phyloP scores from a whole-genome alignment of 2,113 vertebrate species.

The Dolichallabes microphthalmus region DNA sequence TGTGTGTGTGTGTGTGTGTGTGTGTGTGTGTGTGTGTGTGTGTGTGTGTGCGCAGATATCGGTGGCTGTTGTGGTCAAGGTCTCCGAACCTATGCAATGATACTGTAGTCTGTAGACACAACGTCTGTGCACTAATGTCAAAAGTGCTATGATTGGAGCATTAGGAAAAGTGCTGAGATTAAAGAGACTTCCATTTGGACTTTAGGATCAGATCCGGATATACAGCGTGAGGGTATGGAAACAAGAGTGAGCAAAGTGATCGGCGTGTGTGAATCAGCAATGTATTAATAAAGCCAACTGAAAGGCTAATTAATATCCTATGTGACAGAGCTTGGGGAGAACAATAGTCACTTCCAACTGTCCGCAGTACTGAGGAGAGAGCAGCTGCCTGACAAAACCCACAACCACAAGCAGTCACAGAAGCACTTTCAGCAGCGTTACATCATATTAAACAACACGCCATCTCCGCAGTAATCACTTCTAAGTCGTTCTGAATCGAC shows the following conservation, averaged over 20 bases:
- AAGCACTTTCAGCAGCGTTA: too few relatives aligned
- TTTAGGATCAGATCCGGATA: background rate
- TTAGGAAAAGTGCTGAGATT: background rate
- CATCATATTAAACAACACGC: too few relatives aligned
- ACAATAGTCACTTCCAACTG: too few relatives aligned
- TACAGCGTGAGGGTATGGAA: background rate
- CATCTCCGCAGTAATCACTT: too few relatives aligned
- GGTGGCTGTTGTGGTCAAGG: constrained; percentile 31
- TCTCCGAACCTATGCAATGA: background rate
- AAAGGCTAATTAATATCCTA: background rate
- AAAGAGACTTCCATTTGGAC: background rate
- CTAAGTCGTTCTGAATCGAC: too few relatives aligned
- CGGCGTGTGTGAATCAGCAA: background rate
- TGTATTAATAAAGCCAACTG: background rate
- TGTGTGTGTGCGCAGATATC: constrained; percentile 7
- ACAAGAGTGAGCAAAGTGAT: background rate
- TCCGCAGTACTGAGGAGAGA: too few relatives aligned
- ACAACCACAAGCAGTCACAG: too few relatives aligned
- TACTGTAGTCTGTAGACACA: constrained; percentile 13
- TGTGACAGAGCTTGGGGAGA: background rate
- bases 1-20: background rate
- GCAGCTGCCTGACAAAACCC: too few relatives aligned
- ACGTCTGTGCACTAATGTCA: background rate
- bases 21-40: background rate
- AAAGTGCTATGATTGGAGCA: constrained; percentile 13